Evolutionary conservation across 1,140 invertebrate species (phyloP).

Genomic region (Drosophila ogumai): DNA sequence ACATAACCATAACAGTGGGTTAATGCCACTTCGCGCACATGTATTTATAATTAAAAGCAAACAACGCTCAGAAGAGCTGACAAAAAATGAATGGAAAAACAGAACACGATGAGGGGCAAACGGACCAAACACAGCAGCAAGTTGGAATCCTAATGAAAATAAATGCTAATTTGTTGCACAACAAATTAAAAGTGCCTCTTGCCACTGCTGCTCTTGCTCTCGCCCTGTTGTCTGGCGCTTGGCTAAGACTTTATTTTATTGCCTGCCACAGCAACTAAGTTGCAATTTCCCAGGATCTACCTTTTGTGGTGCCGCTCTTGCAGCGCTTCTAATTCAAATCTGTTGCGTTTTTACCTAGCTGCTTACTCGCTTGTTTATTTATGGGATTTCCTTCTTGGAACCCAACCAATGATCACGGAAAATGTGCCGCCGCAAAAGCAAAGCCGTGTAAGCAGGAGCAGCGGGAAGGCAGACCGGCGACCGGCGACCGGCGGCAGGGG

Average conservation of each 20-base stretch:
- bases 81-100: conserved; percentile 27
- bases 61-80: conserved; percentile 43
- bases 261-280: conserved; percentile 73
- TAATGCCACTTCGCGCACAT: conserved; percentile 31
- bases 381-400: conserved; percentile 45
- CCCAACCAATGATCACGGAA: conserved; percentile 54
- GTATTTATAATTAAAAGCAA: conserved; percentile 72
- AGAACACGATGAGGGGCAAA: neutral
- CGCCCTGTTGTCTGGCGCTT: conserved; percentile 10
- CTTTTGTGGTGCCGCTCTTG: neutral
- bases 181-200: conserved; percentile 75
- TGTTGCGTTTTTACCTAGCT: conserved; percentile 54
- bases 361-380: conserved; percentile 64
- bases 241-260: conserved; percentile 81
- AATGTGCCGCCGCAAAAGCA: conserved; percentile 53
- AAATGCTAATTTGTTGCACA: conserved; percentile 82
- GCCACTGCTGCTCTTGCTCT: conserved; percentile 6
- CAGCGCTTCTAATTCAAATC: conserved; percentile 66
- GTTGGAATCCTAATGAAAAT: conserved; percentile 74
- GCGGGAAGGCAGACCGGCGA: neutral
- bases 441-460: conserved; percentile 33
- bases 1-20: conserved; percentile 3
- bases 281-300: conserved; percentile 51
- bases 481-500: conserved; percentile 4
- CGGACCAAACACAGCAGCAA: conserved; percentile 25